Percentiles rank a stretch among this genome's conserved stretches.
Evolutionary conservation across 1,140 invertebrate genomes (phyloP).

Genomic region (honey bee (Apis mellifera)): Amel_HAv3.1 CM009939.2:5555001-5555500

Average conservation of each 20-base stretch:
- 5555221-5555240: background rate
- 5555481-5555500: background rate
- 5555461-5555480: background rate
- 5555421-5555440: constrained; percentile 27
- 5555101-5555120: background rate
- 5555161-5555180: constrained; percentile 26
- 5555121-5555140: background rate
- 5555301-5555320: constrained; percentile 40
- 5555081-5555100: background rate
- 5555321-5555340: constrained; percentile 48
- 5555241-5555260: background rate
- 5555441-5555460: constrained; percentile 35
- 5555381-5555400: constrained; percentile 49
- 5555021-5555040: no score
- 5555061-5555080: no score
- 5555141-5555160: background rate
- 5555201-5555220: constrained; percentile 5
- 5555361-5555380: constrained; percentile 50
- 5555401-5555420: constrained; percentile 61
- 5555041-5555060: no score
- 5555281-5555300: no score
- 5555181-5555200: background rate
- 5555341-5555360: constrained; percentile 40
- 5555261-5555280: no score
- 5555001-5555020: no score